Evolutionary conservation across 2,113 vertebrate genomes (phyloP).

Genomic region (Forbesichthys papilliferus): DNA sequence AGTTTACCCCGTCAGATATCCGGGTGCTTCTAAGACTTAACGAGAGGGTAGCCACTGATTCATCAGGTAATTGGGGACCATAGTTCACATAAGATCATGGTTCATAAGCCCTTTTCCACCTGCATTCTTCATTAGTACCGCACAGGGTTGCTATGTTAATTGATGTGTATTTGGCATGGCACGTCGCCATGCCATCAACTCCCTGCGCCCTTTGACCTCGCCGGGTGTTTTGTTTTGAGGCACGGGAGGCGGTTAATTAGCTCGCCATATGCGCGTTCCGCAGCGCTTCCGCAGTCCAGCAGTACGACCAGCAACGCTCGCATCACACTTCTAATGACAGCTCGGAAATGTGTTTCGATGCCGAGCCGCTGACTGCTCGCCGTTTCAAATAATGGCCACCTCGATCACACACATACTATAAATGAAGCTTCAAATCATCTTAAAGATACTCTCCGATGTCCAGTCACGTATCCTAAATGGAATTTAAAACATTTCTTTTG

Average conservation of each 20-base stretch:
- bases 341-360: constrained; percentile 34
- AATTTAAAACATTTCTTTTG: neutral
- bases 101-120: constrained; percentile 26
- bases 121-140: constrained; percentile 34
- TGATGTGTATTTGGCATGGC: constrained; percentile 32
- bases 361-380: constrained; percentile 14
- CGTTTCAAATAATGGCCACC: constrained; percentile 20
- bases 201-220: constrained; percentile 53
- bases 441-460: neutral
- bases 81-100: constrained; percentile 39
- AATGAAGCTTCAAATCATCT: no score
- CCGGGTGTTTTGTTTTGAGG: constrained; percentile 31
- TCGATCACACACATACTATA: constrained; percentile 9
- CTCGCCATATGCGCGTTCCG: constrained; percentile 48
- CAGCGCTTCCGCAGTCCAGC: constrained; percentile 41
- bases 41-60: constrained; percentile 17
- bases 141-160: constrained; percentile 30
- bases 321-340: constrained; percentile 64
- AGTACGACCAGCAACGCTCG: constrained; percentile 44
- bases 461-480: neutral
- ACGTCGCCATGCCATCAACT: constrained; percentile 25
- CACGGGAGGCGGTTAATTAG: constrained; percentile 60
- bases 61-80: constrained; percentile 42
- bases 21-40: constrained; percentile 19
- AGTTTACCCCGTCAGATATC: constrained; percentile 4